These are phyloP conservation scores for Oligia fasciuncula DNA, from an alignment of 2,888 invertebrate species.

Conservation along the genomic window DNA sequence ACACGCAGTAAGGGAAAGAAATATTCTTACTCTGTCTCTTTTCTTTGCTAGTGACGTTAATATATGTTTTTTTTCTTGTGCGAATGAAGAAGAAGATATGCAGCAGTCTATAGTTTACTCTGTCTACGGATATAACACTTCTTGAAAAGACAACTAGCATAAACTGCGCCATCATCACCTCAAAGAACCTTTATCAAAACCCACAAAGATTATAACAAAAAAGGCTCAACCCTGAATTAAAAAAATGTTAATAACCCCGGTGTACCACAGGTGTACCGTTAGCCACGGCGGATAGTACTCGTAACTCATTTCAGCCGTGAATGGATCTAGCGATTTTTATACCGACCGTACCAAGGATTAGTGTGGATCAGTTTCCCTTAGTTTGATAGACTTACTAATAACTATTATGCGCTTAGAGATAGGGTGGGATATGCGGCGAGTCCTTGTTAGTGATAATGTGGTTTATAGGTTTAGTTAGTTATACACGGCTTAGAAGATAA, in stretches of 20 bases:
- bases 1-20: no score
- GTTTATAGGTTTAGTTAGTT: neutral
- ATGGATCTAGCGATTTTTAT: constrained; percentile 77
- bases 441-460: constrained; percentile 19
- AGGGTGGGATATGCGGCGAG: neutral
- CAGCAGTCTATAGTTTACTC: no score
- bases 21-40: no score
- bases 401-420: constrained; percentile 44
- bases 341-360: constrained; percentile 66
- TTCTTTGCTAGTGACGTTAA: no score
- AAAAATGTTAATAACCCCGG: constrained; percentile 40
- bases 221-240: constrained; percentile 13
- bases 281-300: constrained; percentile 59
- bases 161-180: neutral
- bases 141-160: neutral
- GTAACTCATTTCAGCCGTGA: constrained; percentile 74
- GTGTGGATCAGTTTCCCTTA: constrained; percentile 57
- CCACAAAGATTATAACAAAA: constrained; percentile 3
- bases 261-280: constrained; percentile 57
- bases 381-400: constrained; percentile 63
- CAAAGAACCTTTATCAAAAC: neutral
- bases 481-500: neutral
- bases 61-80: no score
- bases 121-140: no score
- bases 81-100: no score